Base-by-base conservation (phyloP, 2,888 invertebrate genomes). In the Trachelus troglodyta region DNA sequence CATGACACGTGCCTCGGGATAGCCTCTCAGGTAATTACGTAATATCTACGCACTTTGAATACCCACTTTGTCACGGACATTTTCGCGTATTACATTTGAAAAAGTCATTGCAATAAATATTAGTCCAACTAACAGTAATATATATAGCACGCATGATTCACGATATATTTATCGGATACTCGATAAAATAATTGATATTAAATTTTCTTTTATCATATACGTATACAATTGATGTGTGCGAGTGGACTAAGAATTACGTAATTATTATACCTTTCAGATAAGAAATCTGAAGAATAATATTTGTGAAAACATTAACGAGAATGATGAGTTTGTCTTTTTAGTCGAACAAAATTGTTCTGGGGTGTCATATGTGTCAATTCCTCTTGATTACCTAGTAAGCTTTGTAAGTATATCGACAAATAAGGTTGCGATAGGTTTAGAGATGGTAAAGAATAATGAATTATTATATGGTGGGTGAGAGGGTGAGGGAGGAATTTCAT, bases 1-100 rank as follows among this genome's bases (percentile, higher is more conserved):
- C 23, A 80, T 81, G 87, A 85, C 87, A 88, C 87, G 87, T 88
- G 88, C 86, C 56, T 56, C 56, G 56, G 56, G 56, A 56, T 56
- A 56, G 56, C 56, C 56, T 56, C 56, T 56, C 23, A 56, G 9
- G 56, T 56, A 56, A 56, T 56, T 56, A 23, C 56, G 56, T 56
- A 15, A 56, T 3, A 23, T 23, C 56, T 56, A 56, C 56, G 56
- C 23, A 23, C 56, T 23, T 56, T 56, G 23, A 23, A 23, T 23
- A 56, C 56, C 9, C 2, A 23, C 56, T 23, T 56, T 56, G 56
- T 15, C 9, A 9, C 2, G 23, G 23, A 56, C 56, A 56, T 56
- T 15, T 6, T 23, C 9, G 56, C 23, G 23, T 23, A 9, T 56
- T 9, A 56, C 6, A 3, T 56, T 2, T 23, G 1, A 9, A 23